Evolutionary conservation across 64 coral and sea anemone genomes (phyloP), one percentile per base, ranked within the genome.

Genomic region (Catalaphyllia jardinei): DNA sequence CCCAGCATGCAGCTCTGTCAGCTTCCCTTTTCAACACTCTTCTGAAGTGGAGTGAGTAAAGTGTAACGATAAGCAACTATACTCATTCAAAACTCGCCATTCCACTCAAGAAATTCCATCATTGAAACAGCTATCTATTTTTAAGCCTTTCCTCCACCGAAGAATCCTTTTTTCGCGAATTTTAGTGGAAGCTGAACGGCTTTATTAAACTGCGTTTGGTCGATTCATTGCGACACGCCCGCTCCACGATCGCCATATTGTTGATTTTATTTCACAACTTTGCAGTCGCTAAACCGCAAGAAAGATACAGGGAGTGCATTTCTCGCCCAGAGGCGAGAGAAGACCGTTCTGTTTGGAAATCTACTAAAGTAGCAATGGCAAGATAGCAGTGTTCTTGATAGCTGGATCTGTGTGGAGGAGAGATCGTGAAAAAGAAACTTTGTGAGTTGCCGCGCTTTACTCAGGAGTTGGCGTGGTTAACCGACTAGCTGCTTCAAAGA

Each of bases 211-310:
- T 39, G 18, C 60, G 33, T 42, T 71, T 71, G 31, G 20, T 28
- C 19, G 65, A 25, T 69, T 25, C 10, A 57, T 57, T 24, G 22
- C 65, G 81, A 85, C 81, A 85, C 81, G 67, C 81, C 81, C 81
- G 81, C 63, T 85, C 62, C 12, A 85, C 60, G 63, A 42, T 28
- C 81, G 81, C 81, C 81, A 85, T 83, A 83, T 83, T 83, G 54
- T 57, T 57, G 60, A 39, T 85, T 71, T 62, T n/a, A 85, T 3
- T 71, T 27, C 42, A 71, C 55, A 80, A 29, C 63, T 49, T 61
- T 65, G 29, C 60, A 29, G 77, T 77, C 31, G 49, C 51, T 57
- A 79, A 79, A 57, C 27, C 20, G 19, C 16, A 62, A 59, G 14
- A 10, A 20, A 71, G 38, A 10, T 29, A 17, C 78, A 61, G 28